Evolutionary conservation across 2,888 invertebrate species (phyloP).

Genomic region (Torymus aiolomorphi): DNA sequence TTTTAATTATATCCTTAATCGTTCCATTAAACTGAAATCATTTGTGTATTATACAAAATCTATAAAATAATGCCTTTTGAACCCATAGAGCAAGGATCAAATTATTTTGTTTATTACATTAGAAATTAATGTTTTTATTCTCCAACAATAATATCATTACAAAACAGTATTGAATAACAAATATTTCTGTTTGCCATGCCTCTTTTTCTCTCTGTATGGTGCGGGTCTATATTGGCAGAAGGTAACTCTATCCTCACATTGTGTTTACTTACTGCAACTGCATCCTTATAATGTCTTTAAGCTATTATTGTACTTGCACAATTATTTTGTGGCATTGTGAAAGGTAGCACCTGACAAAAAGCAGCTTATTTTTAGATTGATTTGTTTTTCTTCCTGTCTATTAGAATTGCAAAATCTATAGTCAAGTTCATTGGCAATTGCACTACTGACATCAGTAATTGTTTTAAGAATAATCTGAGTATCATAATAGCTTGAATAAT

Average conservation of each 20-base stretch:
- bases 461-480: neutral
- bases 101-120: slow-evolving; percentile 61
- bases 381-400: slow-evolving; percentile 47
- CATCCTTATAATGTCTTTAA: slow-evolving; percentile 55
- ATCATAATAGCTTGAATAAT: slow-evolving; percentile 30
- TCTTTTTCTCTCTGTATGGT: slow-evolving; percentile 74
- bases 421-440: slow-evolving; percentile 29
- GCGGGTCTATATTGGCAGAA: slow-evolving; percentile 75
- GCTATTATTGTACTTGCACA: slow-evolving; percentile 54
- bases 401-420: slow-evolving; percentile 29
- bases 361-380: slow-evolving; percentile 44
- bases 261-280: slow-evolving; percentile 57
- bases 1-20: neutral
- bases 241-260: slow-evolving; percentile 71
- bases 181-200: slow-evolving; percentile 70
- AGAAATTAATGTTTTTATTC: slow-evolving; percentile 46
- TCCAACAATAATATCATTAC: slow-evolving; percentile 37
- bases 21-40: neutral
- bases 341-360: slow-evolving; percentile 47
- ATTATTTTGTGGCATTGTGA: slow-evolving; percentile 50
- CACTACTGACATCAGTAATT: neutral
- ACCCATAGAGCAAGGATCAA: slow-evolving; percentile 38
- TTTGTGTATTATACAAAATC: slow-evolving; percentile 5
- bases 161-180: slow-evolving; percentile 49
- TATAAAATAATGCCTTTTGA: neutral